Evolutionary conservation across 37 sponge, comb jelly and placozoan genomes (phyloP), one percentile per base, ranked within the genome.

Genomic region (Bolinopsis microptera): DNA sequence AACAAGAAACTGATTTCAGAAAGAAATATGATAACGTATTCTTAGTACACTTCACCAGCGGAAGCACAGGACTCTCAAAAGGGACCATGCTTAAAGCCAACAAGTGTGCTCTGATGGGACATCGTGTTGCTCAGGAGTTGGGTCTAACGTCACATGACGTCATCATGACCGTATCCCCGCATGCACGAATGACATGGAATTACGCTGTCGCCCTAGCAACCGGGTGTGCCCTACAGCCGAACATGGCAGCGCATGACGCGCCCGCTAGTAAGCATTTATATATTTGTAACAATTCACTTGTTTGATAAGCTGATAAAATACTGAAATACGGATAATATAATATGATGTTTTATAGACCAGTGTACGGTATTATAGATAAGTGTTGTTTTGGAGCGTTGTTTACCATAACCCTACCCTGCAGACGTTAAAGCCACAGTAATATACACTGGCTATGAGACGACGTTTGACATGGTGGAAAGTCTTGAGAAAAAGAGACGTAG

Each of bases 91-190:
- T 80, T 34, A 35, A 31, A 5, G 23, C 37, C 35, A 80, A 33
- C 38, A 80, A 80, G 38, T 80, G 16, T 21, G 38, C 38, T 16
- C 38, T 80, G 82, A 80, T 34, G 82, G 82, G 82, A 21, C 24
- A 2, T 23, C 38, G 24, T 18, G 5, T 80, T 34, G 82, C 38
- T 13, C 35, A 80, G 3, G 82, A 80, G 82, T 22, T 80, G 8
- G 22, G 82, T 80, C 36, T 80, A 33, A 80, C 82, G 32, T 80
- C 38, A 36, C 23, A 5, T 80, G 82, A 80, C 30, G 22, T 33
- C 38, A 80, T 80, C 82, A 0, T 33, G 38, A 80, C 37, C 5
- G 37, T 80, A 8, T 34, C 35, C 21, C 82, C 82, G 24, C 1
- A 8, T 13, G 32, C 37, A 33, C 35, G 82, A 30, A 27, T 80